Evolutionary conservation across 2,797 vertebrate species (phyloP).

Genomic region (Pantherophis vulpinus): DNA sequence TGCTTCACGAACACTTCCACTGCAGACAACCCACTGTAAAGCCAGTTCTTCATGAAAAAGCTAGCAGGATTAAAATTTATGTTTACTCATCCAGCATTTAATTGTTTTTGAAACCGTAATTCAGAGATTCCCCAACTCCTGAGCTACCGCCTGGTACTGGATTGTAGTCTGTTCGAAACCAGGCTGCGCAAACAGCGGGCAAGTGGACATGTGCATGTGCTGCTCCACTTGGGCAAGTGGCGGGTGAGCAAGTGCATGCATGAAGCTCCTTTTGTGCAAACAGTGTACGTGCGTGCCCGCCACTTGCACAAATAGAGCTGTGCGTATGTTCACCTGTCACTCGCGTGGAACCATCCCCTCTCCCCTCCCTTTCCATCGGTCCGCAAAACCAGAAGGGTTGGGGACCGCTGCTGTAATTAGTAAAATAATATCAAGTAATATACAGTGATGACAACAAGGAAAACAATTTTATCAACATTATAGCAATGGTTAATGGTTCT

Average conservation of each 20-base stretch:
- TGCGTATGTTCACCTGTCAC: not conserved
- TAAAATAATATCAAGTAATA: not conserved
- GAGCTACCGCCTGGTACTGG: not conserved
- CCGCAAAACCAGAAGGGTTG: not conserved
- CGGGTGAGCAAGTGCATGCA: not conserved
- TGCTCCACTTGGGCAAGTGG: not conserved
- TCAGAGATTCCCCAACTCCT: slow-evolving; percentile 34
- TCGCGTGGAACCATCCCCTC: not conserved
- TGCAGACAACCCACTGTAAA: slow-evolving; percentile 98
- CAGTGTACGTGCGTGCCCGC: too few species aligned
- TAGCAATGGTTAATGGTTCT: slow-evolving; percentile 61
- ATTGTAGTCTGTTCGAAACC: slow-evolving; percentile 24
- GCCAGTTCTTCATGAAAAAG: slow-evolving; percentile 98
- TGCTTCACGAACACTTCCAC: slow-evolving; percentile 91
- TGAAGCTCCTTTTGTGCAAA: not conserved
- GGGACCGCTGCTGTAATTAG: slow-evolving; percentile 31
- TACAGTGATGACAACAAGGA: slow-evolving; percentile 73
- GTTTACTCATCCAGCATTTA: slow-evolving; percentile 44
- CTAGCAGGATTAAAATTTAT: slow-evolving; percentile 72
- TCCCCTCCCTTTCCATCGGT: not conserved
- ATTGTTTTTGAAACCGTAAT: slow-evolving; percentile 54
- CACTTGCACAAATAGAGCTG: not conserved
- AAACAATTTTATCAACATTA: slow-evolving; percentile 66
- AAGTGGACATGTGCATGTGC: not conserved
- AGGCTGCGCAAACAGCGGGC: slow-evolving; percentile 44